A percentile compares a stretch with the other conserved stretches of the same genome.
Evolutionary conservation across 2,888 invertebrate species (phyloP).

Genomic region (Netelia inedita): DNA sequence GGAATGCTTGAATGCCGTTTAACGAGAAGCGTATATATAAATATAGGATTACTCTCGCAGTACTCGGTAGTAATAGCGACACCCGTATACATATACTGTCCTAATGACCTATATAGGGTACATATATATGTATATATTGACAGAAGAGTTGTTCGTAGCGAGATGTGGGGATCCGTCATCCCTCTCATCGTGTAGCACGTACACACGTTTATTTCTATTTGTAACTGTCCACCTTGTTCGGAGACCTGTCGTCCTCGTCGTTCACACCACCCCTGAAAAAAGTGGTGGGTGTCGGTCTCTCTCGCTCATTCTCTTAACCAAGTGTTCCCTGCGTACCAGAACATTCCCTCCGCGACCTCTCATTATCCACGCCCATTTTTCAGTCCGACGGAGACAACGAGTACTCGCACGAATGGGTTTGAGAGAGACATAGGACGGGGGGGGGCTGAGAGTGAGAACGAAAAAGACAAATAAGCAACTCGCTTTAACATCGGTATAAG

Average conservation of each 20-base stretch:
- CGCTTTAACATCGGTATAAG: slow-evolving; percentile 29
- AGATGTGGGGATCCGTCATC: slow-evolving; percentile 31
- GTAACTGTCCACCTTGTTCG: slow-evolving; percentile 63
- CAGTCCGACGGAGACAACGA: slow-evolving; percentile 20
- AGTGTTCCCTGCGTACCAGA: not conserved
- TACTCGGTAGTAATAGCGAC: not conserved
- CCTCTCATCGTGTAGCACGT: slow-evolving; percentile 46
- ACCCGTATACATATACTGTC: not conserved
- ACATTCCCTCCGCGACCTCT: slow-evolving; percentile 54
- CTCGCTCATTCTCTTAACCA: not conserved
- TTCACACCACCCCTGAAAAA: not conserved
- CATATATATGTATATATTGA: slow-evolving; percentile 5
- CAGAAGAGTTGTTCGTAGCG: slow-evolving; percentile 13
- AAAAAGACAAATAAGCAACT: slow-evolving; percentile 40
- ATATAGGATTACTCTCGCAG: not conserved
- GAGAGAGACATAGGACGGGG: not conserved
- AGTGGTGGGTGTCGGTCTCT: not conserved
- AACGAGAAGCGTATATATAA: slow-evolving; percentile 13
- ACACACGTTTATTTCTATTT: slow-evolving; percentile 58
- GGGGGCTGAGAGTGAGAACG: slow-evolving; percentile 5
- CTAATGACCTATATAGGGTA: not conserved
- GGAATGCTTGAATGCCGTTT: slow-evolving; percentile 43
- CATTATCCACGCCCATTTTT: slow-evolving; percentile 62
- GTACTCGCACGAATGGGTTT: not conserved
- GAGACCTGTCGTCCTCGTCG: slow-evolving; percentile 43